A percentile compares a stretch with the other conserved stretches of the same genome.
Conservation (phyloP, 2,888 invertebrate species). For the Gymnocheta viridis region DNA sequence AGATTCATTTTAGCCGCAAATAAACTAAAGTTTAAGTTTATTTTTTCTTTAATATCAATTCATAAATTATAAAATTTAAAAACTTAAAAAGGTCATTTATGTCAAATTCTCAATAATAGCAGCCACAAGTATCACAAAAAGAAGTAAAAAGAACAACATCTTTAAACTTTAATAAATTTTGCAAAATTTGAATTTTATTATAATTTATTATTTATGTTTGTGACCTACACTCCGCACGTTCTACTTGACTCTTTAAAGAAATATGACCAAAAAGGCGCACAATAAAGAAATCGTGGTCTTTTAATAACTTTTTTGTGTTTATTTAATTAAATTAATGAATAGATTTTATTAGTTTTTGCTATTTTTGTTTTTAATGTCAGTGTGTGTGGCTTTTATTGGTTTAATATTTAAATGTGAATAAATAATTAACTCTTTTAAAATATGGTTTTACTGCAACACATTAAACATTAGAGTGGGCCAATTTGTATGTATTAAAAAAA, state of each 20-base stretch:
- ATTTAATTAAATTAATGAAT: neutral
- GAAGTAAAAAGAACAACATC: neutral
- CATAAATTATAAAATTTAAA: neutral
- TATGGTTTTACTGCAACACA: neutral
- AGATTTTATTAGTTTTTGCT: neutral
- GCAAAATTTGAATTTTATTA: neutral
- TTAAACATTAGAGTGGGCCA: neutral
- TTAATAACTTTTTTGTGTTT: too few relatives aligned
- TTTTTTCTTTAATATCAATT: too few relatives aligned
- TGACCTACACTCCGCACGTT: neutral
- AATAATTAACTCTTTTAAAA: neutral
- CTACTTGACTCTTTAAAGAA: neutral
- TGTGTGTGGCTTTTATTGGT: neutral
- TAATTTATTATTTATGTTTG: neutral
- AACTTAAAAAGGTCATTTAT: slow-evolving; percentile 4
- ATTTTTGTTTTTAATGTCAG: neutral
- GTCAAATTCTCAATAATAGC: slow-evolving; percentile 46
- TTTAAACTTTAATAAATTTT: slow-evolving; percentile 1
- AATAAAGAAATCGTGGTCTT: neutral
- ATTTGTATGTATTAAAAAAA: too few relatives aligned
- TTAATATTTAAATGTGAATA: neutral
- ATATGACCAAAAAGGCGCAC: neutral
- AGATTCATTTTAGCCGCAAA: slow-evolving; percentile 2
- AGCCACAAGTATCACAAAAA: slow-evolving; percentile 34
- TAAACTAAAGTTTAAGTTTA: neutral